Conservation (phyloP, 92 coral and sea anemone species). For the Porites divaricata region DNA sequence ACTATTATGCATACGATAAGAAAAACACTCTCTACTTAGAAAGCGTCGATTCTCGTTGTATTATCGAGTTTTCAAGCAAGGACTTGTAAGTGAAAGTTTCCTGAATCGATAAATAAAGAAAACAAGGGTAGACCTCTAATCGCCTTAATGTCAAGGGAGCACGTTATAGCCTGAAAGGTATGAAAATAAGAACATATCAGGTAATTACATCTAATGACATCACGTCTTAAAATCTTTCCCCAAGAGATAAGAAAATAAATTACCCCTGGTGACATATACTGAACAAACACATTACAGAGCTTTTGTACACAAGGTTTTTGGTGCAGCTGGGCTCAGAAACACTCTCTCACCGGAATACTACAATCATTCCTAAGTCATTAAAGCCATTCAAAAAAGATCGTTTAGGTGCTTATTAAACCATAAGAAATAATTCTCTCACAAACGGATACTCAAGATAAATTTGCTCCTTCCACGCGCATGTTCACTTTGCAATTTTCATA, state of each 20-base stretch:
- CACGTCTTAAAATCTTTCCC: conserved; percentile 68
- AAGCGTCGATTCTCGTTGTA: neutral
- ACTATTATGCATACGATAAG: neutral
- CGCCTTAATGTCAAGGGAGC: conserved; percentile 64
- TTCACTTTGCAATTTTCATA: neutral
- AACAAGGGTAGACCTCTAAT: conserved; percentile 46
- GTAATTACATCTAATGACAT: conserved; percentile 85
- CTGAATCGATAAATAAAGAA: conserved; percentile 44
- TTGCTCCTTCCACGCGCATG: conserved; percentile 11
- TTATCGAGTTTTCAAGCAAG: conserved; percentile 8
- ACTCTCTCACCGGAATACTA: conserved; percentile 84
- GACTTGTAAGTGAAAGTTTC: conserved; percentile 22
- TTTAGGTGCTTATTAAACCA: conserved; percentile 31
- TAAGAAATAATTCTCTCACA: conserved; percentile 33
- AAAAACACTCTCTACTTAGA: neutral
- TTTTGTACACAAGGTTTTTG: conserved; percentile 68
- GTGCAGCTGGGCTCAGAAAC: conserved; percentile 78
- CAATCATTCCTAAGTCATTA: conserved; percentile 42
- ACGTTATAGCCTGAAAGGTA: conserved; percentile 66
- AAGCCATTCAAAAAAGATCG: conserved; percentile 37
- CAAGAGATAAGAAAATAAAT: conserved; percentile 83
- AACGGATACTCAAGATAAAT: conserved; percentile 16
- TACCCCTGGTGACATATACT: conserved; percentile 87
- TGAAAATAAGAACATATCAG: conserved; percentile 75
- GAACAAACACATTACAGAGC: conserved; percentile 92